Percentiles rank a stretch among this genome's conserved stretches.
Conservation (phyloP, 2,113 vertebrate species). For the Calypte anna region DNA sequence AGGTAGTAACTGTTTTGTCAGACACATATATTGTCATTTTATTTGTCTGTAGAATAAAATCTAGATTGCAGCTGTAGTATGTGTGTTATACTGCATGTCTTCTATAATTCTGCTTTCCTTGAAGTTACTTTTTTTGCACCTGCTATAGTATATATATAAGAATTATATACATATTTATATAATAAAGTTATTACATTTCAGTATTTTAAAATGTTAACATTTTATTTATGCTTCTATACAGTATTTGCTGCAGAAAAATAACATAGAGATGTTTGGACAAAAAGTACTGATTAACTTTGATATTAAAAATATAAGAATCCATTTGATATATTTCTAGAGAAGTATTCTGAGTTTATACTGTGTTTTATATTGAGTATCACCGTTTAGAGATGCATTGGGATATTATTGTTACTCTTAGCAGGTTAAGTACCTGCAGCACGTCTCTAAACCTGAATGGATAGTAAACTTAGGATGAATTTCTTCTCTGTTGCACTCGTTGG, state of each 20-base stretch:
- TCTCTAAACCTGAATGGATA: not conserved
- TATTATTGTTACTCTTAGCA: not conserved
- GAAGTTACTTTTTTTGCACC: not conserved
- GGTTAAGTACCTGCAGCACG: not conserved
- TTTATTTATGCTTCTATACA: not conserved
- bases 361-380: not conserved
- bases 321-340: not conserved
- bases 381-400: not conserved
- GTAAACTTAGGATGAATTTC: not conserved
- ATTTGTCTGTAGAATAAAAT: not conserved
- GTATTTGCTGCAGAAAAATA: not conserved
- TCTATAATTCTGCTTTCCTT: not conserved
- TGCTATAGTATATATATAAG: not conserved
- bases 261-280: not conserved
- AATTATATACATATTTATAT: no score
- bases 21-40: not conserved
- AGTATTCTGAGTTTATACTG: not conserved
- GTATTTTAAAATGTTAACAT: not conserved
- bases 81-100: rapidly evolving
- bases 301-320: not conserved
- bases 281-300: not conserved
- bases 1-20: not conserved
- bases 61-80: not conserved
- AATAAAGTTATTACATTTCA: not conserved
- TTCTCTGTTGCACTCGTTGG: not conserved